Base-by-base conservation (phyloP, 2,888 invertebrate species). In the Pocota personata region DNA sequence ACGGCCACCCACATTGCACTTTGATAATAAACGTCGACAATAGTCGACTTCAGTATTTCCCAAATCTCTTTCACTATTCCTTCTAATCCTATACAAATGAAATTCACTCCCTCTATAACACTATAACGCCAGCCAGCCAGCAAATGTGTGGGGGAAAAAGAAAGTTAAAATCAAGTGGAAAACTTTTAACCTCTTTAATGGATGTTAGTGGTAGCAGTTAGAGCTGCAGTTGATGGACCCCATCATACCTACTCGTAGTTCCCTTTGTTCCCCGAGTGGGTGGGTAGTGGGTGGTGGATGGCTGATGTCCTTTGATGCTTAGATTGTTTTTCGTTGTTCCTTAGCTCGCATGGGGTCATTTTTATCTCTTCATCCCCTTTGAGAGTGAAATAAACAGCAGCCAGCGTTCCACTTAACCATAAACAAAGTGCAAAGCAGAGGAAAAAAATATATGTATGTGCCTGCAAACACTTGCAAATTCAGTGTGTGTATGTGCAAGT, bases 161-260 rank as follows among this genome's bases (percentile, higher is more conserved):
- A 60, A 78, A 78, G 73, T 67, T 43, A 72, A 82, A 83, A 78
- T 46, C 35, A 72, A 84, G 83, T 84, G 40, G 46, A 80, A 75
- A 80, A 84, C 84, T 84, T 84, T 80, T 80, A 84, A 80, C 84
- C 75, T 76, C 75, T 43, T 76, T 80, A 80, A 80, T 76, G 71
- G 69, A 84, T 52, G 80, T 71, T 73, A 73, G 83, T 80, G 69
- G 79, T 37, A 75, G 55, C 60, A 67, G 73, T 14, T 55, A 57
- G 50, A 62, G 50, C 73, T 79, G 79, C 67, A 69, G 69, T 43
- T 66, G 75, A 79, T 84, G 69, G 69, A 67, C 62, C 71, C 64
- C 50, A n/a, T 40, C 71, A 43, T 30, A 46, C 46, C 16, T 37
- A 14, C n/a, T n/a, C n/a, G n/a, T 37, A 58, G 5, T 35, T 40